phyloP scores from a whole-genome alignment of 2,113 vertebrate genomes.

The Conger conger region DNA sequence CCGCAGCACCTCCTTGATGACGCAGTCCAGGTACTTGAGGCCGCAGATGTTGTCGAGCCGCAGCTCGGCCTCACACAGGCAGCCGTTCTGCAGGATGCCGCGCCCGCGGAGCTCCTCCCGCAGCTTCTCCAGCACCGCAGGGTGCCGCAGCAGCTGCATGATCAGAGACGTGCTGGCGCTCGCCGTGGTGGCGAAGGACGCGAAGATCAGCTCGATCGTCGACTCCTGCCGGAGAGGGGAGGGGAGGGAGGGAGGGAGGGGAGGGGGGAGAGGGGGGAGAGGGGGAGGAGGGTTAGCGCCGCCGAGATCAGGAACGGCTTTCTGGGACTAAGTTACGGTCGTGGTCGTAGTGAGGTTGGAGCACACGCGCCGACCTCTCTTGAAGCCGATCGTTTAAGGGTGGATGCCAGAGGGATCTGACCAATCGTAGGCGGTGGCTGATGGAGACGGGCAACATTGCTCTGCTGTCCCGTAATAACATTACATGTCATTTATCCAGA shows the following conservation, averaged over 20 bases:
- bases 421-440: no score
- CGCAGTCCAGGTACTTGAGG: conserved; percentile 92
- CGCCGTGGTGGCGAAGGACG: conserved; percentile 92
- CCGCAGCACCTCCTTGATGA: conserved; percentile 96
- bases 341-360: no score
- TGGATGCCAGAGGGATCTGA: no score
- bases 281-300: neutral
- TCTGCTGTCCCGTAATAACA: no score
- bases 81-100: conserved; percentile 87
- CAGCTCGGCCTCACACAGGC: conserved; percentile 84
- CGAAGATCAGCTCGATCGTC: conserved; percentile 96
- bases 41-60: conserved; percentile 79
- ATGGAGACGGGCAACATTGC: no score
- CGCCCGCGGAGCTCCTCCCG: conserved; percentile 83
- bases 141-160: conserved; percentile 94
- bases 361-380: no score
- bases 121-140: conserved; percentile 85
- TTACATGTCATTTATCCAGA: no score
- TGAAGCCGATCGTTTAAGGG: no score
- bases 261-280: no score
- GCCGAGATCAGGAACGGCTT: conserved; percentile 19
- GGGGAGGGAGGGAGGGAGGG: no score
- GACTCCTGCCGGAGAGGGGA: conserved; percentile 73
- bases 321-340: no score
- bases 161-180: conserved; percentile 94